Conservation (phyloP, 1,140 invertebrate genomes). For the Caligus rogercresseyi region DNA sequence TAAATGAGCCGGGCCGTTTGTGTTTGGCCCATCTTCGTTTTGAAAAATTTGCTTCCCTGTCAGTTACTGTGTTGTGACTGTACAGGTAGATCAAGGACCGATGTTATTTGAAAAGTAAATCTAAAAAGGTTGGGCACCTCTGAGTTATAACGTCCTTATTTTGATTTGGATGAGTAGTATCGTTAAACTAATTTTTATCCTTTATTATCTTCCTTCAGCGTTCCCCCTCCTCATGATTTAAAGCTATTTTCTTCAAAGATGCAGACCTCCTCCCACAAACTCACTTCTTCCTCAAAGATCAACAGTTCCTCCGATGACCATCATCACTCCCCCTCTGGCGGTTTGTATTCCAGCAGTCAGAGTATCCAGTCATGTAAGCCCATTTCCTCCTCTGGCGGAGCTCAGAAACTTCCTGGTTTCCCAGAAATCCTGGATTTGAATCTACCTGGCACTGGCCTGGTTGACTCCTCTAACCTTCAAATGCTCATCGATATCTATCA, state of each 20-base stretch:
- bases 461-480: background rate
- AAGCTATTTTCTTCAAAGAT: background rate
- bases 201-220: background rate
- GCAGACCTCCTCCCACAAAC: background rate
- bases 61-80: too few relatives aligned
- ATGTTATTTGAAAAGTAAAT: too few relatives aligned
- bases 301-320: background rate
- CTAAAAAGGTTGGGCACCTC: too few relatives aligned
- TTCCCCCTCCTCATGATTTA: background rate
- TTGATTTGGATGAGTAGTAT: too few relatives aligned
- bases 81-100: too few relatives aligned
- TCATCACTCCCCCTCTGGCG: background rate
- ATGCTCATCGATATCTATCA: slow-evolving; percentile 39
- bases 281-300: background rate
- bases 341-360: background rate
- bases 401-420: slow-evolving; percentile 32
- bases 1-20: too few relatives aligned
- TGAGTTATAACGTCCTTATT: too few relatives aligned
- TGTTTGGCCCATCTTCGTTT: too few relatives aligned
- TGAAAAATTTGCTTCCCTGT: too few relatives aligned
- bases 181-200: too few relatives aligned
- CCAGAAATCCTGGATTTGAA: slow-evolving; percentile 33
- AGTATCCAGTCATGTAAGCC: background rate
- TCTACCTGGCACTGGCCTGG: slow-evolving; percentile 25
- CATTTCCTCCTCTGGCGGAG: background rate